Evolutionary conservation across 53 echinoderm and acorn worm species (phyloP).

Genomic region (Arbacia lixula): DNA sequence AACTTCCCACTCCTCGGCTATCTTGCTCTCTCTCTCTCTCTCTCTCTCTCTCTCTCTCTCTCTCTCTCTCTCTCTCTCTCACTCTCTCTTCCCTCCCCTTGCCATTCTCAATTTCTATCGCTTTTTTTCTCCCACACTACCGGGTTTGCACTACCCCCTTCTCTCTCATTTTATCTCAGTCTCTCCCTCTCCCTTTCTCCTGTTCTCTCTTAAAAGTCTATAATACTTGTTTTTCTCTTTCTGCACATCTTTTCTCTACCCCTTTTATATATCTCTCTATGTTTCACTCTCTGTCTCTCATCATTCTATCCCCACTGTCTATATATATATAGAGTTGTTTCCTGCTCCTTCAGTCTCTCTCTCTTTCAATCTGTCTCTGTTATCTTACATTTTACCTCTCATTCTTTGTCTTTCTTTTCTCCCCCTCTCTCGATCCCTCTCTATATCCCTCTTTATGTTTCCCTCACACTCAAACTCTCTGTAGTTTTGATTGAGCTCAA

Average conservation of each 20-base stretch:
- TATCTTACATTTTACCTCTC: too few relatives aligned
- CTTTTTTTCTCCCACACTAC: too few relatives aligned
- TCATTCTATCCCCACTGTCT: too few relatives aligned
- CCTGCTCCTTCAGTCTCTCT: too few relatives aligned
- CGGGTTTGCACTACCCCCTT: background rate
- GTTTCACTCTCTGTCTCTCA: background rate
- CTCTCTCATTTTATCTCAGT: background rate
- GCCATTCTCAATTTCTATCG: background rate
- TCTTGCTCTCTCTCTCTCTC: background rate
- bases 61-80: background rate
- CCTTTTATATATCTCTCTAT: background rate
- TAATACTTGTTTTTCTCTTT: background rate
- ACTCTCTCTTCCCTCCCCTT: background rate
- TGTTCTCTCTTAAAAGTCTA: background rate
- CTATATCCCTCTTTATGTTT: too few relatives aligned
- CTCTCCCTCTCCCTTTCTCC: background rate
- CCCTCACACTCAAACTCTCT: too few relatives aligned
- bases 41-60: background rate
- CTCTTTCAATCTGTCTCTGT: too few relatives aligned
- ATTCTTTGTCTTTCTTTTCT: too few relatives aligned
- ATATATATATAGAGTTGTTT: too few relatives aligned
- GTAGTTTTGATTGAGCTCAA: too few relatives aligned
- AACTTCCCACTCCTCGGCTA: background rate
- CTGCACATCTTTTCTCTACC: background rate
- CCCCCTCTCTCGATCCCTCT: too few relatives aligned